These are phyloP conservation scores for Aphodius sticticus DNA, from an alignment of 2,888 invertebrate genomes.

Conservation along the genomic window DNA sequence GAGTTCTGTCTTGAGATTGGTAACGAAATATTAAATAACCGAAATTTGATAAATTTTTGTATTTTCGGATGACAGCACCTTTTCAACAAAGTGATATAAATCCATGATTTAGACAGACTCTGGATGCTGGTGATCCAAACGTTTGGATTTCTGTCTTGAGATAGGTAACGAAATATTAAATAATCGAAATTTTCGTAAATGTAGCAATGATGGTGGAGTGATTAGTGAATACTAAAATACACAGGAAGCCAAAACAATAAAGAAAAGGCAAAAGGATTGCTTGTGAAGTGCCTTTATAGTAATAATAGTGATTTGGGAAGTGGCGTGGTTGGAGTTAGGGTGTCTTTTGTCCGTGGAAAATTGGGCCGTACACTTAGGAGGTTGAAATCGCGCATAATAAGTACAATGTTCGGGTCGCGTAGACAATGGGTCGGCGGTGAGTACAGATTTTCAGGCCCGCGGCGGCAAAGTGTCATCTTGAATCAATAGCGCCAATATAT, in stretches of 20 bases:
- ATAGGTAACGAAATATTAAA: too few relatives aligned
- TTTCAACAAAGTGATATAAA: too few relatives aligned
- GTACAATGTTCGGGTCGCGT: not conserved
- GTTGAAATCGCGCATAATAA: conserved; percentile 4
- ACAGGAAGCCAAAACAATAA: not conserved
- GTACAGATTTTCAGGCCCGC: not conserved
- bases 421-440: not conserved
- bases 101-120: too few relatives aligned
- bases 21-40: too few relatives aligned
- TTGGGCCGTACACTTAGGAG: not conserved
- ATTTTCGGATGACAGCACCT: too few relatives aligned
- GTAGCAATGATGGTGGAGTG: too few relatives aligned
- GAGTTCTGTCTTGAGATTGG: too few relatives aligned
- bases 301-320: not conserved
- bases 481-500: conserved; percentile 43
- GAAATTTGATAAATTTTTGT: too few relatives aligned
- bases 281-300: not conserved
- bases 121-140: not conserved
- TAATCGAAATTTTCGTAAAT: too few relatives aligned
- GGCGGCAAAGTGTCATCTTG: conserved; percentile 37
- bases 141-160: not conserved
- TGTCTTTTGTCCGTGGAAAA: not conserved
- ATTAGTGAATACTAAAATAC: not conserved
- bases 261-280: not conserved
- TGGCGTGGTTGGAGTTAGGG: not conserved